Evolutionary conservation across 2,113 vertebrate genomes (phyloP).

Genomic region (Craseonycteris thonglongyai): DNA sequence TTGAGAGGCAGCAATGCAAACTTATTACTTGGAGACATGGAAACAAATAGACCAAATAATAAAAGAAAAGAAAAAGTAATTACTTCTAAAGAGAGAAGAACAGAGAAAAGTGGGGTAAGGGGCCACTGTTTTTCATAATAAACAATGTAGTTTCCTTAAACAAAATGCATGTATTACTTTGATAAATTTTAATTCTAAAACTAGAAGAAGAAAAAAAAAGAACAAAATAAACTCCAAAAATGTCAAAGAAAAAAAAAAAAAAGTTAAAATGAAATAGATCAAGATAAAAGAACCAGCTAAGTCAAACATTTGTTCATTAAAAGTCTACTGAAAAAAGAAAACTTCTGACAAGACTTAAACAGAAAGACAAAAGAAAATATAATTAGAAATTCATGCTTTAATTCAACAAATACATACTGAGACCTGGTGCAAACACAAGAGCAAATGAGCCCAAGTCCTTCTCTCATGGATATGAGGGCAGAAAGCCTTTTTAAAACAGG

Average conservation of each 20-base stretch:
- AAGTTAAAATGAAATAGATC: background rate
- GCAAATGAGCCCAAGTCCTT: background rate
- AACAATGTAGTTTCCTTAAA: background rate
- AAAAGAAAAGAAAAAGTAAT: background rate
- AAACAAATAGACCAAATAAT: background rate
- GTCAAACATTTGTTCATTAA: background rate
- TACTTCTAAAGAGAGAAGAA: background rate
- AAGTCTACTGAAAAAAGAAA: background rate
- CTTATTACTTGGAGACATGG: background rate
- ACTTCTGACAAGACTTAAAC: background rate
- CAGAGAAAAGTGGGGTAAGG: background rate
- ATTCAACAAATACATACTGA: background rate
- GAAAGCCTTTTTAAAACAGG: background rate
- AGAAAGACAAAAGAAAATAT: background rate
- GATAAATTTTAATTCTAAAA: background rate
- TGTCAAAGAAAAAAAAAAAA: background rate
- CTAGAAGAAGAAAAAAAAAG: background rate
- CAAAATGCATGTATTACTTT: background rate
- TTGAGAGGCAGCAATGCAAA: background rate
- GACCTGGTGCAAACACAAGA: background rate
- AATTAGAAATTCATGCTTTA: background rate
- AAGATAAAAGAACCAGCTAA: constrained; percentile 29
- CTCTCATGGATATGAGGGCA: background rate
- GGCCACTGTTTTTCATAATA: background rate
- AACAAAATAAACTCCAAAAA: background rate